These are phyloP conservation scores for Erpetoichthys calabaricus DNA, from an alignment of 2,797 vertebrate genomes.

Conservation along the genomic window DNA sequence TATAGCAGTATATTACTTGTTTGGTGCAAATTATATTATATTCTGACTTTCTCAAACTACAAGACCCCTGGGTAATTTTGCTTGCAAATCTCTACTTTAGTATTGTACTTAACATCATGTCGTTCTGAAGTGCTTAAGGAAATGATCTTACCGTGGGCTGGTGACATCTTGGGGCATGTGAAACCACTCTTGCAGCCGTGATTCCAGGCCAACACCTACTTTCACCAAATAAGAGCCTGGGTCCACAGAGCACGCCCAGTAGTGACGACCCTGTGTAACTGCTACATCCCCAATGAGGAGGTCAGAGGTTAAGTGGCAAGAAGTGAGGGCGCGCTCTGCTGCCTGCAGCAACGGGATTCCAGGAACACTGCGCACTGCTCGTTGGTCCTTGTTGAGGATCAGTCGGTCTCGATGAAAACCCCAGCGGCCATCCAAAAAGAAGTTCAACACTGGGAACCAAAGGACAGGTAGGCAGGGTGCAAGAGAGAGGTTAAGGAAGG, in stretches of 20 bases:
- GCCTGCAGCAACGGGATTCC: constrained; percentile 82
- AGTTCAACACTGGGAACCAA: constrained; percentile 66
- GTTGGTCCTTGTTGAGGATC: constrained; percentile 82
- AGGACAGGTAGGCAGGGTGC: not conserved
- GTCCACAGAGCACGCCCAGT: constrained; percentile 92
- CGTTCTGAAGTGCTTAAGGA: no score
- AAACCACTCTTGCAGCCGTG: constrained; percentile 88
- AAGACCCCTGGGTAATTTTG: no score
- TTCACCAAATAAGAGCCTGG: constrained; percentile 93
- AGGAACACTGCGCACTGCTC: constrained; percentile 79
- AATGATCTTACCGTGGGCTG: constrained; percentile 71
- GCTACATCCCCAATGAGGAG: constrained; percentile 82
- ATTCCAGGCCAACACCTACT: constrained; percentile 86
- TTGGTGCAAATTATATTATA: no score
- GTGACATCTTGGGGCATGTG: constrained; percentile 83
- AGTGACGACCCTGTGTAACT: constrained; percentile 83
- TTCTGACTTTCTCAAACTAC: no score
- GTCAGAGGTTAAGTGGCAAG: constrained; percentile 82
- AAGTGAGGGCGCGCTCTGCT: constrained; percentile 76
- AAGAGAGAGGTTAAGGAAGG: not conserved
- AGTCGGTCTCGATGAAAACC: constrained; percentile 77
- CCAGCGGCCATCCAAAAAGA: constrained; percentile 88
- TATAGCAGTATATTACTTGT: no score
- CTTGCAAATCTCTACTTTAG: no score
- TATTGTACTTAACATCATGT: no score